Evolutionary conservation across 2,888 invertebrate genomes (phyloP), one percentile per base, ranked within the genome.

Genomic region (Blastobasis adustella): DNA sequence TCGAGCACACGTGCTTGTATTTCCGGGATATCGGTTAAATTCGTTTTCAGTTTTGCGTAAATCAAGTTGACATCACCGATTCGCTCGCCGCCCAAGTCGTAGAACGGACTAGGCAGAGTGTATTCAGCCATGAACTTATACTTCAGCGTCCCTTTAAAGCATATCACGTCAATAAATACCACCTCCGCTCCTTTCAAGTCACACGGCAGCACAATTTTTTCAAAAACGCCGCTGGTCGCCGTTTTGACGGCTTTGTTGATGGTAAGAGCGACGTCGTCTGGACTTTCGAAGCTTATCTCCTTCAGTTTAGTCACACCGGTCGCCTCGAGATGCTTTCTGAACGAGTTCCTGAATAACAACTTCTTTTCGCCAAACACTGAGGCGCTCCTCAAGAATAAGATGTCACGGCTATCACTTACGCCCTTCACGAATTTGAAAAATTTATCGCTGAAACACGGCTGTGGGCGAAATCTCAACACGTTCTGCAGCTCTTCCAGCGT

Each of bases 131-230:
- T 59, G 23, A 23, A 23, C 23, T 23, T 23, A 3, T 23, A 23
- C 23, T 23, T 23, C 87, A 87, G 87, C 1, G 62, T 49, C 1
- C 83, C 84, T 64, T 80, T 82, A 59, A 86, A 87, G 54, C 74
- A 82, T 42, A 86, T 51, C 4, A 80, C 80, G 49, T 87, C 87
- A 5, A 84, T 61, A 50, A 84, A 65, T 3, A 83, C 58, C 1
- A 82, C 44, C 0, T 59, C 52, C 0, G 73, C 68, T 0, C 67
- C 66, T 5, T 69, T 63, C 8, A 87, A 53, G 49, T 86, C 86
- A 5, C 53, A 61, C 0, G 83, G 62, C 0, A 69, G 60, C 0
- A 86, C 73, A 0, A 85, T 69, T 6, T 84, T 79, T 1, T 23
- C 23, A 23, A 23, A 2, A 23, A 23, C 23, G 42, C 76, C 76